A percentile compares a stretch with the other conserved stretches of the same genome.
phyloP scores from a whole-genome alignment of 2,113 vertebrate genomes.

The Chionodraco myersi region DNA sequence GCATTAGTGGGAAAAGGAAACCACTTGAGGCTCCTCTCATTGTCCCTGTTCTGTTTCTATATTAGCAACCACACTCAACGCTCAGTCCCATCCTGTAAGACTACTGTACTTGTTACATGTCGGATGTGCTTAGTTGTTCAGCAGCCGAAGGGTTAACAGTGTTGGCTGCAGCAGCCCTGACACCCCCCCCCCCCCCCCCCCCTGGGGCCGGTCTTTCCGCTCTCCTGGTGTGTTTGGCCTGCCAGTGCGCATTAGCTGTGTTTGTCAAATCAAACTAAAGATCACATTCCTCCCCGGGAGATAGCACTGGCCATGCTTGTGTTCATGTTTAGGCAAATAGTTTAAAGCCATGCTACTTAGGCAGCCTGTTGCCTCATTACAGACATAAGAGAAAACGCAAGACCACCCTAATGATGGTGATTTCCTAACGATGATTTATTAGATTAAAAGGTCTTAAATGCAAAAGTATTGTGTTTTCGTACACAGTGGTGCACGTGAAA shows the following conservation, averaged over 20 bases:
- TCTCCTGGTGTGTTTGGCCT: constrained; percentile 66
- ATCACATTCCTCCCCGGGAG: constrained; percentile 56
- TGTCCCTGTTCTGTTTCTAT: constrained; percentile 20
- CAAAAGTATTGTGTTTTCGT: not conserved
- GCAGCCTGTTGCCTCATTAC: constrained; percentile 26
- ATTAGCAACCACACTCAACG: not conserved
- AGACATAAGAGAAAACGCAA: not conserved
- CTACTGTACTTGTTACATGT: not conserved
- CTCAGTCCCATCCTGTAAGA: constrained; percentile 16
- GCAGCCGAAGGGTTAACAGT: constrained; percentile 64
- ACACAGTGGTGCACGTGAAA: not conserved
- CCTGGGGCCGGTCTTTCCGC: constrained; percentile 62
- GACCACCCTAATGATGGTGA: not conserved
- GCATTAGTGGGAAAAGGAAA: constrained; percentile 42
- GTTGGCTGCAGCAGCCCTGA: constrained; percentile 43
- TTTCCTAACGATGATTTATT: not conserved
- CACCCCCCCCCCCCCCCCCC: constrained; percentile 27
- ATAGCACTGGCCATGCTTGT: constrained; percentile 38
- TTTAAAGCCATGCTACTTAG: not conserved
- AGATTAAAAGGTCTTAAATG: not conserved
- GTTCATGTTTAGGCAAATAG: constrained; percentile 27
- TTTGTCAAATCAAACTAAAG: constrained; percentile 74
- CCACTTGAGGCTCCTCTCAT: constrained; percentile 22
- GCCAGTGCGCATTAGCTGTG: constrained; percentile 63
- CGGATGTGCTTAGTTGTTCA: not conserved